These are phyloP conservation scores for Antigone vipio DNA, from an alignment of 2,113 vertebrate genomes.

Conservation along the genomic window DNA sequence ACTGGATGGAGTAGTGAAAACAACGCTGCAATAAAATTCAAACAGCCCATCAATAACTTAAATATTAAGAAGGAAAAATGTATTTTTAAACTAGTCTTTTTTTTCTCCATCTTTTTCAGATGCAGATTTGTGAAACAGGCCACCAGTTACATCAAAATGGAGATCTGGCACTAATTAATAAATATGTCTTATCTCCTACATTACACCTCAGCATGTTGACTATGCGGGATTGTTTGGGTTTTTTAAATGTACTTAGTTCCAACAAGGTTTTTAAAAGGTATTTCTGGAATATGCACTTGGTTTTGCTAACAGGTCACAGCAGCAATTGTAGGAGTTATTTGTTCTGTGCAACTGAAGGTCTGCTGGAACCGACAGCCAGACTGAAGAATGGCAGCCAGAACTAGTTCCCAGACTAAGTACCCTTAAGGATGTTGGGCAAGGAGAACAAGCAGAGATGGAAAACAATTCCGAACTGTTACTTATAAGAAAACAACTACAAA, in stretches of 20 bases:
- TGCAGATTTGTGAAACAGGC: not conserved
- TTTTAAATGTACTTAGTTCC: not conserved
- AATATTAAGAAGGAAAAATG: not conserved
- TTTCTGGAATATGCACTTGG: not conserved
- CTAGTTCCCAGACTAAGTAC: not conserved
- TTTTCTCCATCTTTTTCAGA: not conserved
- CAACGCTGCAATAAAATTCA: not conserved
- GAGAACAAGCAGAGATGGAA: not conserved
- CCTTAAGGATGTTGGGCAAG: not conserved
- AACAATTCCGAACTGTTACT: not conserved
- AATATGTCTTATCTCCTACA: not conserved
- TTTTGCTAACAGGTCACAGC: not conserved
- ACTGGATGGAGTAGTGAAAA: not conserved
- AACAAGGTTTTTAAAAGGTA: not conserved
- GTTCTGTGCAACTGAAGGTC: not conserved
- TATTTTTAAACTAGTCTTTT: not conserved
- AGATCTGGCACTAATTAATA: not conserved
- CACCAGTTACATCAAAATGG: not conserved
- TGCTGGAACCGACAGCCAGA: rapidly evolving
- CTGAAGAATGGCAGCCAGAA: not conserved
- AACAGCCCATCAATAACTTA: not conserved
- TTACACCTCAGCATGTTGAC: not conserved
- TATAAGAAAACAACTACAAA: not conserved
- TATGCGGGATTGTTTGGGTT: not conserved
- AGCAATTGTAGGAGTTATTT: not conserved